Percentiles rank a stretch among this genome's conserved stretches.
Evolutionary conservation across 2,888 invertebrate genomes (phyloP).

Genomic region (Siphonodentalium dalli): DNA sequence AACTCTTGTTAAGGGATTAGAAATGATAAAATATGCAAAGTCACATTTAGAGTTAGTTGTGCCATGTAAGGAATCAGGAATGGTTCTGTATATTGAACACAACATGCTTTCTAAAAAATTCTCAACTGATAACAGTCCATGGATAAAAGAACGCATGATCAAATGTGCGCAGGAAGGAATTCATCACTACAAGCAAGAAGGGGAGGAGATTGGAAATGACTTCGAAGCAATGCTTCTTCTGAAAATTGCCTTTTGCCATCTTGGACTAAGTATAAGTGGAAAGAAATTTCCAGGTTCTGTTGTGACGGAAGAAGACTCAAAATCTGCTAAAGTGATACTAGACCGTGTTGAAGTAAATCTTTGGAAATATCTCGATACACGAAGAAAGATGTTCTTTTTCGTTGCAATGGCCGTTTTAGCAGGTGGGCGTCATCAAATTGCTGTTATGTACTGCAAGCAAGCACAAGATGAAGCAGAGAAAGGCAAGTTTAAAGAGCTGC

Average conservation of each 20-base stretch:
- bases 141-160: slow-evolving; percentile 22
- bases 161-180: slow-evolving; percentile 23
- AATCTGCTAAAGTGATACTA: slow-evolving; percentile 18
- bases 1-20: slow-evolving; percentile 20
- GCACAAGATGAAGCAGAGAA: no score
- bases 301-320: slow-evolving; percentile 15
- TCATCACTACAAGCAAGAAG: slow-evolving; percentile 27
- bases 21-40: slow-evolving; percentile 24
- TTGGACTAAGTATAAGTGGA: slow-evolving; percentile 28
- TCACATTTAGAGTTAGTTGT: slow-evolving; percentile 20
- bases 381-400: slow-evolving; percentile 25
- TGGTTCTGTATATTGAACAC: slow-evolving; percentile 32
- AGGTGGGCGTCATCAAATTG: no score
- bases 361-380: slow-evolving; percentile 22
- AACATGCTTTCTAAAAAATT: slow-evolving; percentile 30
- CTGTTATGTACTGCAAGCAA: no score
- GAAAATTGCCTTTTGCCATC: slow-evolving; percentile 30
- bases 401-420: slow-evolving; percentile 19
- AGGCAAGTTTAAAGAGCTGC: no score
- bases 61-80: slow-evolving; percentile 31
- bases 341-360: slow-evolving; percentile 21
- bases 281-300: slow-evolving; percentile 14
- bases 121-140: slow-evolving; percentile 8
- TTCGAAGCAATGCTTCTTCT: slow-evolving; percentile 31
- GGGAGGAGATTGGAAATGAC: slow-evolving; percentile 26